Evolutionary conservation across 2,797 vertebrate species (phyloP), one percentile per base, ranked within the genome.

Genomic region (Galaxias olidus): DNA sequence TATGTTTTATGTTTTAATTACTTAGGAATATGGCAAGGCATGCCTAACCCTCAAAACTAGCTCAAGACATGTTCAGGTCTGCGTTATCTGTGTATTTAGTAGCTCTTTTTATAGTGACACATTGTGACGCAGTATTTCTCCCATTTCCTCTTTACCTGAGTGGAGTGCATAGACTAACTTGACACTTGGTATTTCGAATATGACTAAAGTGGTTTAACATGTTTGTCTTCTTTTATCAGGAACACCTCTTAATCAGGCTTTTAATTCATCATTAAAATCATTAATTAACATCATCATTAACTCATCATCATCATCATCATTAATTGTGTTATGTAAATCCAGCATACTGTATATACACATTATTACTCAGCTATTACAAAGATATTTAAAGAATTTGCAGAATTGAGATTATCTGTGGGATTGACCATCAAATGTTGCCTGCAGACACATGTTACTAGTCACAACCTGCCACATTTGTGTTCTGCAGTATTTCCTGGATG

Each of bases 181-280:
- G 62, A 55, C 63, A 19, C 44, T 57, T 30, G 69, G 65, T 74
- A 71, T 76, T 71, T 17, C 56, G 61, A 76, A 79, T 62, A 8
- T 19, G 18, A 18, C 44, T 41, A 8, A 17, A 4, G 7, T 19
- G 56, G 56, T 5, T 13, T 68, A 72, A 80, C 73, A 66, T 65
- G 59, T 79, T 76, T 69, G 30, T 71, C 59, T 63, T 73, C 63
- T 69, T 68, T 59, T 43, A 41, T 43, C 53, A 7, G 48, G 56
- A 15, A 52, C 49, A 8, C 12, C 10, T 48, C 18, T 68, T 56
- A 53, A 10, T 12, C 17, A 9, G 30, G 30, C 30, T 30, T 30
- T 30, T 30, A 30, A n/a, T n/a, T n/a, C n/a, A n/a, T n/a, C n/a
- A n/a, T n/a, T n/a, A n/a, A n/a, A n/a, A n/a, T n/a, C n/a, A n/a